These are phyloP conservation scores for Odontesthes bonariensis DNA, from an alignment of 2,113 vertebrate species.

Conservation along the genomic window DNA sequence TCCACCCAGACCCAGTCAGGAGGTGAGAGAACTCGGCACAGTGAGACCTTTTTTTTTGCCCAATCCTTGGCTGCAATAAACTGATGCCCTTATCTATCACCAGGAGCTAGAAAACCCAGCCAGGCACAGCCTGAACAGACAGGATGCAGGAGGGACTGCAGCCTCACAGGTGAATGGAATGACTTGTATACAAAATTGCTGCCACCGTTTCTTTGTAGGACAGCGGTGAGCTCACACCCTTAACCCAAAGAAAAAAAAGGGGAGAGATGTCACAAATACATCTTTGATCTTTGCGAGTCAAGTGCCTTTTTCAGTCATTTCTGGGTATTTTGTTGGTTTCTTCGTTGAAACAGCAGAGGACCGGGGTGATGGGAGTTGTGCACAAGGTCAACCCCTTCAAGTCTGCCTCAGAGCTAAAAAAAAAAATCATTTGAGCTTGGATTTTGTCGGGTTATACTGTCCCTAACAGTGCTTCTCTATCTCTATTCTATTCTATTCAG, in stretches of 20 bases:
- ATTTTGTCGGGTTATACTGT: background rate
- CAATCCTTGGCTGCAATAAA: background rate
- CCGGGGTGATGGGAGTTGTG: conserved; percentile 61
- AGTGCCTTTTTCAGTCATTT: accelerated
- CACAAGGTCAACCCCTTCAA: conserved; percentile 75
- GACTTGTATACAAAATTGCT: background rate
- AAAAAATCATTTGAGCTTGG: too few species aligned
- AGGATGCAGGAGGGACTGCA: background rate
- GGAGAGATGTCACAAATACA: background rate
- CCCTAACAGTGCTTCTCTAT: background rate
- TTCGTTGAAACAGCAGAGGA: conserved; percentile 36
- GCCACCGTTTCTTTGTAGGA: background rate
- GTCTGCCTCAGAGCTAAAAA: conserved; percentile 64
- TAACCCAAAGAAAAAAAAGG: conserved; percentile 25
- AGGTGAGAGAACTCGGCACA: conserved; percentile 27
- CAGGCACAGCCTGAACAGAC: conserved; percentile 8
- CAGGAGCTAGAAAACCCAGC: conserved; percentile 57
- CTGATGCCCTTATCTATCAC: background rate
- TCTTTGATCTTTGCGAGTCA: background rate
- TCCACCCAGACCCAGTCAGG: conserved; percentile 42
- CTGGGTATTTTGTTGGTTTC: background rate
- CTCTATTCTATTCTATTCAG: conserved; percentile 11
- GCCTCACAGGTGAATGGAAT: conserved; percentile 40
- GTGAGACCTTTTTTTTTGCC: background rate
- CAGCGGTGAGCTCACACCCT: conserved; percentile 1